Evolutionary conservation across 2,113 vertebrate species (phyloP).

Genomic region (Tichodroma muraria): DNA sequence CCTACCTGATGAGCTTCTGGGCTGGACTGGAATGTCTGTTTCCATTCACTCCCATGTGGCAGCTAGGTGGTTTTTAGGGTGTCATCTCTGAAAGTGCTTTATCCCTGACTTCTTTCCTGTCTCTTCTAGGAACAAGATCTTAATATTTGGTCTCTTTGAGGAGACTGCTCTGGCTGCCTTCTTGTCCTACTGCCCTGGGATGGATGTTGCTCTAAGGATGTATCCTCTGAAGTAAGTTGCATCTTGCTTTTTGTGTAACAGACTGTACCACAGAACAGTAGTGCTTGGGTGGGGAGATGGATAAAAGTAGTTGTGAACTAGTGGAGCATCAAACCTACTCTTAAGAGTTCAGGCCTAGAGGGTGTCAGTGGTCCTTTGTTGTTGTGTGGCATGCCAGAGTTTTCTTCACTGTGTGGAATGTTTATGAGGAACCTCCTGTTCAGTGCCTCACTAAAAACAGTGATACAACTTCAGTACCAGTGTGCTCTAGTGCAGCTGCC

Average conservation of each 20-base stretch:
- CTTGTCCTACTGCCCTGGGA: slow-evolving; percentile 82
- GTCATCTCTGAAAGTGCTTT: background rate
- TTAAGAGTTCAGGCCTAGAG: background rate
- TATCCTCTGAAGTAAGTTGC: slow-evolving; percentile 80
- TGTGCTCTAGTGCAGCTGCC: background rate
- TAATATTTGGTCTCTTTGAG: slow-evolving; percentile 83
- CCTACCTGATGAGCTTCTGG: background rate
- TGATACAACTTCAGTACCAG: background rate
- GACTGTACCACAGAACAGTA: background rate
- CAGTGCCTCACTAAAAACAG: background rate
- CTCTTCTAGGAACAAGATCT: slow-evolving; percentile 77
- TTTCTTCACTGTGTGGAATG: background rate
- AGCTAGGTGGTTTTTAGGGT: background rate
- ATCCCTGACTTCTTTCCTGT: background rate
- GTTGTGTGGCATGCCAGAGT: background rate
- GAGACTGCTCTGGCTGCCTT: slow-evolving; percentile 82
- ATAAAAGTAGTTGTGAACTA: background rate
- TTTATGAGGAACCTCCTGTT: background rate
- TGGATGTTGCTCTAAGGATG: slow-evolving; percentile 82
- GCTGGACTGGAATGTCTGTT: background rate
- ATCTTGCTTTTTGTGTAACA: background rate
- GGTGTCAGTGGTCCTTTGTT: background rate
- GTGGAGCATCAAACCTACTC: background rate
- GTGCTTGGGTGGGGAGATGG: background rate
- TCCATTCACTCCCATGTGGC: background rate